Base-by-base conservation (phyloP, 2,888 invertebrate species). In the Meghimatium bilineatum region DNA sequence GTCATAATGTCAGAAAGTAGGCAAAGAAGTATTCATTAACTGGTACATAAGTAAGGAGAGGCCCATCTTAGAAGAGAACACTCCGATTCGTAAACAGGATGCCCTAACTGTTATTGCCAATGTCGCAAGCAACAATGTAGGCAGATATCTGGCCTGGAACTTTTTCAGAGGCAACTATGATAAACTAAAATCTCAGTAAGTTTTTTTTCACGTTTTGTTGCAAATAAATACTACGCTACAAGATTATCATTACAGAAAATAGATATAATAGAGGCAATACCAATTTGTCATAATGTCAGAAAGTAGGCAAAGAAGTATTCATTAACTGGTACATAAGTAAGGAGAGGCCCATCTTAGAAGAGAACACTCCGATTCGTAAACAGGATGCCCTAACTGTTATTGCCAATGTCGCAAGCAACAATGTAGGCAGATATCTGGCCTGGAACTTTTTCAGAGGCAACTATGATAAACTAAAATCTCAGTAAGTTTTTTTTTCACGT, bases 381-480 rank as follows among this genome's bases (percentile, higher is more conserved):
- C 92, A 92, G 76, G 92, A 93, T 78, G 89, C 91, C 2, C 84
- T 88, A 12, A 87, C 86, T n/a, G 90, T 90, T 0, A 88, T 93
- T 17, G 76, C 84, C 0, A 86, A 87, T 52, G 89, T 93, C 14
- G 88, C 92, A 0, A 74, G 87, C 23, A 92, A 91, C 79, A 87
- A 90, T 0, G 87, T 91, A 36, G 92, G 92, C 8, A 86, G 90
- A 34, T 84, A 87, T 12, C 81, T 93, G 23, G 91, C 91, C 12
- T 93, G 92, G 92, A 88, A 91, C 79, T 92, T 92, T 80, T 87
- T 93, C 82, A 82, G 90, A 34, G 87, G 82, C 0, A 90, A 90
- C 12, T 93, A 91, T 92, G 96, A 96, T 91, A 97, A 95, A 91
- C 94, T 98, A 34, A 95, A 96, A 86, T 96, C 85, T 60, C 87